A percentile compares a stretch with the other conserved stretches of the same genome.
These are phyloP conservation scores for Acanthoscelides obtectus DNA, from an alignment of 2,888 invertebrate genomes.

Conservation along the genomic window DNA sequence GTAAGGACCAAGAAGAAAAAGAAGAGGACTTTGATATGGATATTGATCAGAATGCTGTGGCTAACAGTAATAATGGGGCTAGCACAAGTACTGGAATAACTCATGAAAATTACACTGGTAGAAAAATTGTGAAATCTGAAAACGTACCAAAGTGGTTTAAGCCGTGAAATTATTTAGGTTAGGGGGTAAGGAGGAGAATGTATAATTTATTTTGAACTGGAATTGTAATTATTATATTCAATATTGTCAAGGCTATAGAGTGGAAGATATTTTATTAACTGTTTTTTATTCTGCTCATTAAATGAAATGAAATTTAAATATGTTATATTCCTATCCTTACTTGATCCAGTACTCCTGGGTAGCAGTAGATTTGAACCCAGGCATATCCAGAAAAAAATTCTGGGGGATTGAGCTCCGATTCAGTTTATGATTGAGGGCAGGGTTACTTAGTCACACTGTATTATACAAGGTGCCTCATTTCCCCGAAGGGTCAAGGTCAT, in stretches of 20 bases:
- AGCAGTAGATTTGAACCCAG: too few relatives aligned
- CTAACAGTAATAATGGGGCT: constrained; percentile 30
- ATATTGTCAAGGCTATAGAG: not conserved
- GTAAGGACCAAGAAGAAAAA: constrained; percentile 12
- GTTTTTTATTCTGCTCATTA: not conserved
- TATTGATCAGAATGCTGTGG: constrained; percentile 22
- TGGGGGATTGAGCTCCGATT: too few relatives aligned
- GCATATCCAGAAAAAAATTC: too few relatives aligned
- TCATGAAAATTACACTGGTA: constrained; percentile 22
- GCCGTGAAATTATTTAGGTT: constrained; percentile 15
- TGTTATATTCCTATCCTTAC: too few relatives aligned
- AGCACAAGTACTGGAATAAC: constrained; percentile 35
- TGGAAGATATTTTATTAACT: not conserved
- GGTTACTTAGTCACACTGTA: too few relatives aligned
- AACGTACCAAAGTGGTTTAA: constrained; percentile 47
- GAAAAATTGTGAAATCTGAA: constrained; percentile 30
- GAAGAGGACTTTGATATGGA: constrained; percentile 26
- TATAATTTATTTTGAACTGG: not conserved
- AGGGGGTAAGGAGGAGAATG: not conserved
- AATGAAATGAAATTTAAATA: not conserved
- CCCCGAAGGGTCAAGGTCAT: too few relatives aligned
- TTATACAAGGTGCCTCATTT: too few relatives aligned
- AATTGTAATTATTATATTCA: not conserved
- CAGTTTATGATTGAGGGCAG: too few relatives aligned
- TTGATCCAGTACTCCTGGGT: too few relatives aligned